These are phyloP conservation scores for Bubalus kerabau DNA, from an alignment of 2,113 vertebrate genomes.

Conservation along the genomic window DNA sequence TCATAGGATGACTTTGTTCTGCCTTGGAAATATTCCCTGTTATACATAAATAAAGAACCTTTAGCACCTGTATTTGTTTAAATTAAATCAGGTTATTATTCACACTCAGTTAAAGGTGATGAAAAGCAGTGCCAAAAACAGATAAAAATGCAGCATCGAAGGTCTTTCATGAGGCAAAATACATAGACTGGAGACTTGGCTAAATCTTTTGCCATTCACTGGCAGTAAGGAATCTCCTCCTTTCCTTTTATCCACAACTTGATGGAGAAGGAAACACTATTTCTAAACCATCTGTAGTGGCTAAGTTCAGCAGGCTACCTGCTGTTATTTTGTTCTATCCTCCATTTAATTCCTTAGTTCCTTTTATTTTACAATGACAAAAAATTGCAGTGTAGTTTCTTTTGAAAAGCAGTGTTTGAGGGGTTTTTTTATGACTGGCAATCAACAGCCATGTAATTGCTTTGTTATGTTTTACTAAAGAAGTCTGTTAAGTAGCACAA, in stretches of 20 bases:
- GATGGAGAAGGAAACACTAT: slow-evolving; percentile 85
- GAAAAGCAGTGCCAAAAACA: slow-evolving; percentile 75
- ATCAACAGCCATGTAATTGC: slow-evolving; percentile 88
- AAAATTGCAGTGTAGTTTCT: slow-evolving; percentile 88
- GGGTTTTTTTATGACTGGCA: slow-evolving; percentile 81
- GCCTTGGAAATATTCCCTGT: slow-evolving; percentile 62
- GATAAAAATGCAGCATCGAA: slow-evolving; percentile 78
- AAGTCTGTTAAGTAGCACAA: slow-evolving; percentile 90
- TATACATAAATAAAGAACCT: slow-evolving; percentile 68
- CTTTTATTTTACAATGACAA: slow-evolving; percentile 90
- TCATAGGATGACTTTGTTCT: slow-evolving; percentile 67
- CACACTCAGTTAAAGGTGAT: slow-evolving; percentile 72
- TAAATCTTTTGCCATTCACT: slow-evolving; percentile 85
- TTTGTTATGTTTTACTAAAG: slow-evolving; percentile 90
- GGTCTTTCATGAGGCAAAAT: slow-evolving; percentile 79
- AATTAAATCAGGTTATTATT: slow-evolving; percentile 72
- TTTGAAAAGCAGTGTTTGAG: slow-evolving; percentile 86
- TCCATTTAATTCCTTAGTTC: slow-evolving; percentile 85
- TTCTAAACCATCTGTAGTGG: slow-evolving; percentile 88
- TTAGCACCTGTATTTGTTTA: slow-evolving; percentile 73
- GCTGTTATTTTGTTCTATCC: slow-evolving; percentile 85
- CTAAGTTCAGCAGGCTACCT: slow-evolving; percentile 84
- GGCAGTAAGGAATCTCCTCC: slow-evolving; percentile 81
- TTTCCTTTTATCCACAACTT: slow-evolving; percentile 84
- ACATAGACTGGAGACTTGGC: slow-evolving; percentile 78